Conservation (phyloP, 2,888 invertebrate genomes). For the Apamea monoglypha region DNA sequence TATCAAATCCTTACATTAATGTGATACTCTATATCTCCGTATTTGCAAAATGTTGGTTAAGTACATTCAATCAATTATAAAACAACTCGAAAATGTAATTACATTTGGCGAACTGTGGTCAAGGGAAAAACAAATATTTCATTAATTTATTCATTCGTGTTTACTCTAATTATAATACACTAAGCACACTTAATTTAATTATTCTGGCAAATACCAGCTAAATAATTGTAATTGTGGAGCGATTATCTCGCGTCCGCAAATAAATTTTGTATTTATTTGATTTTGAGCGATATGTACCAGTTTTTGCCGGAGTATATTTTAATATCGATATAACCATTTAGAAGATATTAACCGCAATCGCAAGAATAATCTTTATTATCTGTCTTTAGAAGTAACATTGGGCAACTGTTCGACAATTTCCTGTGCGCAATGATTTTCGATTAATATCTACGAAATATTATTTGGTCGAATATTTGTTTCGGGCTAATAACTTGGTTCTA, state of each 20-base stretch:
- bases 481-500: constrained; percentile 19
- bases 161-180: constrained; percentile 28
- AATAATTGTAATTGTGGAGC: constrained; percentile 14
- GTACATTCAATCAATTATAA: constrained; percentile 14
- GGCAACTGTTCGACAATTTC: constrained; percentile 55
- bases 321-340: constrained; percentile 39
- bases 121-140: constrained; percentile 23
- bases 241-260: constrained; percentile 17
- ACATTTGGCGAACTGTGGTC: constrained; percentile 32
- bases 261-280: constrained; percentile 22
- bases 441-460: constrained; percentile 30
- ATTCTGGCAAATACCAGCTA: constrained; percentile 17
- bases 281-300: constrained; percentile 10
- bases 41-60: constrained; percentile 8
- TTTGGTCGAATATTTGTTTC: constrained; percentile 44
- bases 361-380: constrained; percentile 39
- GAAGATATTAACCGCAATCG: constrained; percentile 41
- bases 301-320: constrained; percentile 13
- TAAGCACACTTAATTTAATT: constrained; percentile 38
- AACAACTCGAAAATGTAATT: constrained; percentile 8
- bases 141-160: constrained; percentile 25
- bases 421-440: constrained; percentile 57
- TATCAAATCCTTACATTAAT: neutral
- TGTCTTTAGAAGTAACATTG: constrained; percentile 29
- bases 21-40: neutral